These are phyloP conservation scores for Phyllostomus discolor DNA, from an alignment of 2,113 vertebrate genomes.

Conservation along the genomic window DNA sequence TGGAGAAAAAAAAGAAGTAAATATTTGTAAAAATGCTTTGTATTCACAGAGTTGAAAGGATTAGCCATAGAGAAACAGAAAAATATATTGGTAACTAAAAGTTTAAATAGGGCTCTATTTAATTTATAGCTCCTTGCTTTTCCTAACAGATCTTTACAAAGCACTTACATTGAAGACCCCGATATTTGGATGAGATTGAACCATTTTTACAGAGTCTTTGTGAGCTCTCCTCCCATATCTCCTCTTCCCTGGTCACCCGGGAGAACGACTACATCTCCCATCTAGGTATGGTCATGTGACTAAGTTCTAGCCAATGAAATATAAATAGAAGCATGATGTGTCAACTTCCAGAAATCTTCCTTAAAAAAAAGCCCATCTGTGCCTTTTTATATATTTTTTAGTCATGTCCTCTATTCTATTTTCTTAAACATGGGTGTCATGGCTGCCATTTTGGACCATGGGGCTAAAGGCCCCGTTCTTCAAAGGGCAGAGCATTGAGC, in stretches of 20 bases:
- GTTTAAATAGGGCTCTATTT: slow-evolving; percentile 12
- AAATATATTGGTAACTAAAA: not conserved
- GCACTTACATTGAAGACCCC: not conserved
- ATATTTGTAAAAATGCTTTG: slow-evolving; percentile 28
- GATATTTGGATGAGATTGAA: not conserved
- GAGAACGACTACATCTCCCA: slow-evolving; percentile 6
- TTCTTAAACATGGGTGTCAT: not conserved
- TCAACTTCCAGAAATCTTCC: not conserved
- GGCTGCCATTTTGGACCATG: not conserved
- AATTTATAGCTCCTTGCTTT: not conserved
- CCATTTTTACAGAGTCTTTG: not conserved
- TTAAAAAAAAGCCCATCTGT: not conserved
- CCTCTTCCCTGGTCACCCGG: not conserved
- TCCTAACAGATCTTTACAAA: slow-evolving; percentile 12
- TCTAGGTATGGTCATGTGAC: not conserved
- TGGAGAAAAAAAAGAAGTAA: not conserved
- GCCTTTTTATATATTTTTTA: not conserved
- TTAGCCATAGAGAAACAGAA: not conserved
- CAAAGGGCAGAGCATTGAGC: not conserved
- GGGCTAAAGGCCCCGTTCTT: not conserved
- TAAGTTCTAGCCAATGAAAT: not conserved
- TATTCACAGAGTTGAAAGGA: slow-evolving; percentile 23
- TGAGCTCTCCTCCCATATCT: not conserved
- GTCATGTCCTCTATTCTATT: not conserved
- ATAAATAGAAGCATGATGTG: not conserved